Evolutionary conservation across 2,888 invertebrate species (phyloP), one percentile per base, ranked within the genome.

Genomic region (Phyllotreta striolata): DNA sequence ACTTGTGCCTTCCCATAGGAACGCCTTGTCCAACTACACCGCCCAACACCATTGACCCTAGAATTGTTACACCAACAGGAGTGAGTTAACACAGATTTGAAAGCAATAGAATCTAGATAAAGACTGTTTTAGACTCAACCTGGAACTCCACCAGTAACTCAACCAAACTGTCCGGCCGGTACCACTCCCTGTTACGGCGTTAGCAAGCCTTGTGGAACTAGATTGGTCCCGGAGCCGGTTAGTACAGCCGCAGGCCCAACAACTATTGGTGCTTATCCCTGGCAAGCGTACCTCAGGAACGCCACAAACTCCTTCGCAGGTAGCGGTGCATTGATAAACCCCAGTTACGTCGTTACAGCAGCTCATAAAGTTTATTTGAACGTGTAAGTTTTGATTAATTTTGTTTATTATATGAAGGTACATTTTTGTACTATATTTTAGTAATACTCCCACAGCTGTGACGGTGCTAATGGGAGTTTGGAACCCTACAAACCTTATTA

Each of bases 311-410:
- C 52, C 6, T 92, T 89, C 74, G 81, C 91, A 43, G 91, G 91
- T 24, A 90, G 91, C 39, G 92, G 91, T 7, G 90, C 88, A 1
- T 82, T 93, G 2, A 84, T 92, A 47, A 86, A 88, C 72, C 82
- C 83, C n/a, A 82, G 84, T 24, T 88, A 91, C 77, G 85, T 92
- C 3, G 76, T 92, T 9, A 92, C 92, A 0, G 90, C 89, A 0
- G 91, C 91, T 6, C 92, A 92, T 78, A 88, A 90, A 76, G 83
- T 92, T 7, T 67, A 68, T 10, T 63, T 66, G 8, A 73, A 71
- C 61, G 57, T 63, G 77, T 77, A 66, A 72, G 72, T 71, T 55
- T 14, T 34, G 24, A 24, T 34, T 10, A 6, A 37, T 12, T 44
- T 24, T 34, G 35, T 8, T 37, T 37, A 8, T 37, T 37, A 34